phyloP scores from a whole-genome alignment of 64 coral and sea anemone species.

The Montipora foliosa region DNA sequence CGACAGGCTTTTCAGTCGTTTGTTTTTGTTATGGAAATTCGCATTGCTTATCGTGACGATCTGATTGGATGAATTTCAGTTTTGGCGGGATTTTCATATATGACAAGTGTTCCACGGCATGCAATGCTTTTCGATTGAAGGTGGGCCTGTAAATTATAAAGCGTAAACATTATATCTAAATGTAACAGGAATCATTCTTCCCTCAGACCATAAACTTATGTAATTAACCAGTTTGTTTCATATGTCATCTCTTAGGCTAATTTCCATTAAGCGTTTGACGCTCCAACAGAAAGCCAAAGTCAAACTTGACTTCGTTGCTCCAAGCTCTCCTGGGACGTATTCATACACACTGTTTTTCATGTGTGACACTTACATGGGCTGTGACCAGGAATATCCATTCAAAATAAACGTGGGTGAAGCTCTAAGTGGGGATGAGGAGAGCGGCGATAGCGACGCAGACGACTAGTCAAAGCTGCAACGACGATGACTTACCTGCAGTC shows the following conservation, averaged over 20 bases:
- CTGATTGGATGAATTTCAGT: too few species aligned
- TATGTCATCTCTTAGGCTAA: slow-evolving; percentile 53
- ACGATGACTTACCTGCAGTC: neutral
- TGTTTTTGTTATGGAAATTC: too few species aligned
- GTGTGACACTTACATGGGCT: slow-evolving; percentile 99
- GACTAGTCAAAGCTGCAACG: neutral
- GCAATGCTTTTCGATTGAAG: too few species aligned
- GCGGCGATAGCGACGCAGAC: slow-evolving; percentile 83
- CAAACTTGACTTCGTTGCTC: slow-evolving; percentile 93
- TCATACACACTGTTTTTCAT: slow-evolving; percentile 96
- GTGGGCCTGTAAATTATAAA: too few species aligned
- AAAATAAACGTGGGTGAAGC: slow-evolving; percentile 90
- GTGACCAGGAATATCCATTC: slow-evolving; percentile 98
- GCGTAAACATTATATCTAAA: too few species aligned
- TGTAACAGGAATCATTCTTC: too few species aligned
- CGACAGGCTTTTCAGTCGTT: too few species aligned
- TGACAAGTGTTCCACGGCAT: too few species aligned
- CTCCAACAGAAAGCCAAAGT: slow-evolving; percentile 96
- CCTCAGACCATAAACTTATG: too few species aligned
- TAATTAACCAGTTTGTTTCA: neutral
- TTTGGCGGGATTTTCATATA: too few species aligned
- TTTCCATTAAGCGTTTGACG: slow-evolving; percentile 95
- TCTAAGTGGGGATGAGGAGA: slow-evolving; percentile 90
- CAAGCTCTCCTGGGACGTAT: slow-evolving; percentile 79
- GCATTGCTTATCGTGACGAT: too few species aligned